These are phyloP conservation scores for Lasioglossum oenotherae DNA, from an alignment of 2,888 invertebrate species.

Conservation along the genomic window DNA sequence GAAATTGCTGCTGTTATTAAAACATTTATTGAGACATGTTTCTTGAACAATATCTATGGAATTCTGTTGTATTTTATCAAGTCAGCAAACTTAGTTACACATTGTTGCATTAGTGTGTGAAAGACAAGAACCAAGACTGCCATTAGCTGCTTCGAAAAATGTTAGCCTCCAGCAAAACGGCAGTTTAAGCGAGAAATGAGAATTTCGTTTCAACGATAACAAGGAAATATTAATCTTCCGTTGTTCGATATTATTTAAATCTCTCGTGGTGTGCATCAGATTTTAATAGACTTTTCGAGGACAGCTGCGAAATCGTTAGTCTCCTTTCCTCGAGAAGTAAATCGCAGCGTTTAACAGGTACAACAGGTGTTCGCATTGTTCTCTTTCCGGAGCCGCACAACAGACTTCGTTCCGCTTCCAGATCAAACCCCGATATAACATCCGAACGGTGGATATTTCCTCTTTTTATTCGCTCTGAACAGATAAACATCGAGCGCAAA, in stretches of 20 bases:
- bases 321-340: background rate
- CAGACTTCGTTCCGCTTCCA: background rate
- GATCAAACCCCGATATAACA: background rate
- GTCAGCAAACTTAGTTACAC: too few species aligned
- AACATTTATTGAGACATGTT: background rate
- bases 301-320: background rate
- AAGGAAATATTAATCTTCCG: background rate
- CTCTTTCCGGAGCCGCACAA: background rate
- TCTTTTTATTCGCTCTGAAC: background rate
- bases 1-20: background rate
- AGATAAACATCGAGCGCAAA: background rate
- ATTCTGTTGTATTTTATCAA: too few species aligned
- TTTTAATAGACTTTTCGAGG: background rate
- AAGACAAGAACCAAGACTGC: too few species aligned
- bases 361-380: slow-evolving; percentile 13
- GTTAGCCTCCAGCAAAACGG: too few species aligned
- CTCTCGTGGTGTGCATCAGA: background rate
- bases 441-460: slow-evolving; percentile 9
- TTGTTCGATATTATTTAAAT: background rate
- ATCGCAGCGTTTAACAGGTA: background rate
- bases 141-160: too few species aligned
- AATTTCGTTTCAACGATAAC: background rate
- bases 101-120: too few species aligned
- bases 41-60: too few species aligned
- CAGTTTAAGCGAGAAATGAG: background rate